Evolutionary conservation across 2,113 vertebrate genomes (phyloP).

Genomic region (Aptenodytes patagonicus): DNA sequence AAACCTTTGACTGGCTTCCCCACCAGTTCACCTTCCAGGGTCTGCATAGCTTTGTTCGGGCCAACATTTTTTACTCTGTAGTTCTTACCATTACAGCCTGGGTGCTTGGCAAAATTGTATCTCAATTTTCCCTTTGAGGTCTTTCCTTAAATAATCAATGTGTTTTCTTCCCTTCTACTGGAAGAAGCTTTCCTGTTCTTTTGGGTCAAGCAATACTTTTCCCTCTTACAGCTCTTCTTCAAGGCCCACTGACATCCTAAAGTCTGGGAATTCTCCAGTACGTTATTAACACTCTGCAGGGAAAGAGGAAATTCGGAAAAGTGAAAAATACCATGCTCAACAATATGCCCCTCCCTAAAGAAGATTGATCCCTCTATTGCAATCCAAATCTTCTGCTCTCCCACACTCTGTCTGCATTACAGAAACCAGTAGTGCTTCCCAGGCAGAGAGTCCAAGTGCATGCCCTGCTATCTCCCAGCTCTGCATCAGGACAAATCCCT

Average conservation of each 20-base stretch:
- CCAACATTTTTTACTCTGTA: not conserved
- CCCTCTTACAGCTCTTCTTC: not conserved
- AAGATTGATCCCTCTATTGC: not conserved
- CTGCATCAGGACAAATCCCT: rapidly evolving
- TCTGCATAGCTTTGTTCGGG: not conserved
- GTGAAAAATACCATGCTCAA: not conserved
- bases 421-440: not conserved
- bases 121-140: conserved; percentile 1
- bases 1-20: not conserved
- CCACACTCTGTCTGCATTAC: not conserved
- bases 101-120: not conserved
- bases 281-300: not conserved
- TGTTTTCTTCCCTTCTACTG: not conserved
- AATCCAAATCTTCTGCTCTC: not conserved
- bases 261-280: not conserved
- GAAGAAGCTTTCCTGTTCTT: not conserved
- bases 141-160: not conserved
- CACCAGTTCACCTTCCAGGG: not conserved
- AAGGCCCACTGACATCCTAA: not conserved
- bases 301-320: not conserved
- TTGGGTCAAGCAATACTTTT: not conserved
- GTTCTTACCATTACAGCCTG: not conserved
- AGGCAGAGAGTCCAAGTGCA: not conserved
- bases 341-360: not conserved
- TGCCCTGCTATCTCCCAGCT: not conserved